phyloP scores from a whole-genome alignment of 2,797 vertebrate genomes.

The Sus cebifrons region DNA sequence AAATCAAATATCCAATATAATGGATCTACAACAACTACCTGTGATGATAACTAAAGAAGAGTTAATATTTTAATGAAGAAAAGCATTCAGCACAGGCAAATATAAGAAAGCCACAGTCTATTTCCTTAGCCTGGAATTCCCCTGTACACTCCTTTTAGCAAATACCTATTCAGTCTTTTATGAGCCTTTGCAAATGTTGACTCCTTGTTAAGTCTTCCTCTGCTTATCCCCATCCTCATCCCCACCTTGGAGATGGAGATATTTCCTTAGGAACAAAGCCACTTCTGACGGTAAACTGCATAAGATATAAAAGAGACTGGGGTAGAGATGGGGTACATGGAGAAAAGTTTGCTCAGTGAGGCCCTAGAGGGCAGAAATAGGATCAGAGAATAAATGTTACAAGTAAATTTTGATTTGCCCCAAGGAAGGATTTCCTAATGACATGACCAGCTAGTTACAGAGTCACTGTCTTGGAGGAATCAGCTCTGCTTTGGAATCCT shows the following conservation, averaged over 20 bases:
- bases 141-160: not conserved
- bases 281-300: not conserved
- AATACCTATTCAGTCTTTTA: not conserved
- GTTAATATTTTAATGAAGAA: slow-evolving; percentile 3
- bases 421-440: not conserved
- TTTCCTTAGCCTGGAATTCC: not conserved
- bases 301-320: not conserved
- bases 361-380: not conserved
- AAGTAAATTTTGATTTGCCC: not conserved
- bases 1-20: not conserved
- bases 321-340: not conserved
- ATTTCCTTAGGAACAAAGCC: not conserved
- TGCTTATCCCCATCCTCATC: not conserved
- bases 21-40: not conserved
- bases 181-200: not conserved
- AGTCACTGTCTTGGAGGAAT: not conserved
- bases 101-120: not conserved
- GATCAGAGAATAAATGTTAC: not conserved
- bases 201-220: not conserved
- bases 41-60: not conserved
- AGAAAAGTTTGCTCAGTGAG: not conserved
- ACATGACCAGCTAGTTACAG: not conserved
- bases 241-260: not conserved
- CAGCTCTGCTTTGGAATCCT: not conserved
- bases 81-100: not conserved